A percentile compares a stretch with the other conserved stretches of the same genome.
These are phyloP conservation scores for Lanius collurio DNA, from an alignment of 2,113 vertebrate species.

Conservation along the genomic window DNA sequence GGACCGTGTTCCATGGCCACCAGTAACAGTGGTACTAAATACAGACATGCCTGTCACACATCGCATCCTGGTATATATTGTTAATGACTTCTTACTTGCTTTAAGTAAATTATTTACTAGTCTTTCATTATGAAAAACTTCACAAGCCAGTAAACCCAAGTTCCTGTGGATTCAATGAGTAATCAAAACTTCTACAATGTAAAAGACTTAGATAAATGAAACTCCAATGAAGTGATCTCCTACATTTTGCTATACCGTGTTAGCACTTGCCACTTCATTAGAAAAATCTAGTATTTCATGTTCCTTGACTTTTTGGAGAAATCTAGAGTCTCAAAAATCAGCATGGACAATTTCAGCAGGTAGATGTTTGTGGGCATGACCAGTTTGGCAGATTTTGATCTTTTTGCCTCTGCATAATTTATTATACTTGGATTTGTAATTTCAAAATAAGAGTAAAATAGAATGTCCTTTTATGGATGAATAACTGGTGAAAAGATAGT, in stretches of 20 bases:
- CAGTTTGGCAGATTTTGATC: background rate
- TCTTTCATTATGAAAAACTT: background rate
- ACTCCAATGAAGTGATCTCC: background rate
- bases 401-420: background rate
- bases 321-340: background rate
- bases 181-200: background rate
- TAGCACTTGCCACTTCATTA: background rate
- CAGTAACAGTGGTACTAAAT: background rate
- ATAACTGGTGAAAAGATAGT: background rate
- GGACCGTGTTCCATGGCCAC: background rate
- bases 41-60: background rate
- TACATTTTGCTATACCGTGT: background rate
- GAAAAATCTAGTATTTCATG: background rate
- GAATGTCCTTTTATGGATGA: background rate
- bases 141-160: background rate
- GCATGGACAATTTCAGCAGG: background rate
- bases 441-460: background rate
- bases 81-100: background rate
- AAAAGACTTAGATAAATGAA: background rate
- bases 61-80: background rate
- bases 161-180: background rate
- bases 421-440: background rate
- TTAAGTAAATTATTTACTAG: background rate
- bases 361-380: background rate
- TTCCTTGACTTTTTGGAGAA: background rate